Evolutionary conservation across 2,113 vertebrate genomes (phyloP), one percentile per base, ranked within the genome.

Genomic region (Paraplagusia blochii): DNA sequence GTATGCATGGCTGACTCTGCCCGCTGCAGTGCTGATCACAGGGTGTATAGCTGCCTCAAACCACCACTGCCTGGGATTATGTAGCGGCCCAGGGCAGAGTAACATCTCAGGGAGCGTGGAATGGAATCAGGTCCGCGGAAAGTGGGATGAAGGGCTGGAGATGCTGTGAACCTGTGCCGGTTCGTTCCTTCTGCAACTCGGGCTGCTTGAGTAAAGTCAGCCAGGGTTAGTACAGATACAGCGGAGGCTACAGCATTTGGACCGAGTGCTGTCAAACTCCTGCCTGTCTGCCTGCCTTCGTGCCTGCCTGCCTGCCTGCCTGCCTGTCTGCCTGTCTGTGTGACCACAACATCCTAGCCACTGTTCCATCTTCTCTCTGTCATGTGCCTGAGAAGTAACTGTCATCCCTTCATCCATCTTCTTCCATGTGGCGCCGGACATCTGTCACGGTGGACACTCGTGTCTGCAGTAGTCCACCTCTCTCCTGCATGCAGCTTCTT

Each of bases 71-170:
- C 48, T 64, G 60, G 74, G 59, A 85, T 78, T 73, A 83, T 93
- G 91, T 86, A 92, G 88, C 60, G 40, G 72, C 60, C 60, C 51
- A 54, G 74, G 63, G 65, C 74, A 76, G 76, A 17, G 64, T 58
- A 76, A 68, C 46, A 42, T 81, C 62, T 83, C 33, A 79, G 77
- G 69, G 82, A 83, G 44, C 68, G 80, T 65, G 80, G 67, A 65
- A 60, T 66, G 59, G 71, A 55, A 83, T 53, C 71, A 77, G 85
- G 69, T 83, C 83, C 12, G 79, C 89, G 57, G 82, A 83, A 82
- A 85, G 73, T 73, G 93, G 92, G 77, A 97, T 98, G 96, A 95
- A 96, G 93, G 93, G 93, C 78, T 91, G 93, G 85, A 90, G 93
- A 89, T 97, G 95, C 94, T 96, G 94, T 94, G 94, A 94, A 87